phyloP scores from a whole-genome alignment of 2,797 vertebrate genomes.

The Silurus aristotelis region DNA sequence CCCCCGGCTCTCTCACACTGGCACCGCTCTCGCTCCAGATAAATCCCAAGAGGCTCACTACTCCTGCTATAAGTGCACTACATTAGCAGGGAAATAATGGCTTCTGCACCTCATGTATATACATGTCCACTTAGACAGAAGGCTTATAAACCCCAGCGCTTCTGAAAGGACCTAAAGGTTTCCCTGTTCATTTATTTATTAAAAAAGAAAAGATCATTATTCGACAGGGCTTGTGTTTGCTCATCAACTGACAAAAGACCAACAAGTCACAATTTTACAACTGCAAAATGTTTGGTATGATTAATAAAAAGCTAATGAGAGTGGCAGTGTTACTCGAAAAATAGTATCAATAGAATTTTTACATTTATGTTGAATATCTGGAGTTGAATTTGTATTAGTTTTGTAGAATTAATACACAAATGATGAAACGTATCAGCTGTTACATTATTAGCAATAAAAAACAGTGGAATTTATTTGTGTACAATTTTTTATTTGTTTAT shows the following conservation, averaged over 20 bases:
- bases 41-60: constrained; percentile 45
- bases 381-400: not conserved
- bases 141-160: not conserved
- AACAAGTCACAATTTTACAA: not conserved
- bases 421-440: not conserved
- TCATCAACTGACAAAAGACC: too few relatives aligned
- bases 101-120: constrained; percentile 2
- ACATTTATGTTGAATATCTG: not conserved
- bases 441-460: too few relatives aligned
- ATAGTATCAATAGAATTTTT: not conserved
- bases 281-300: too few relatives aligned
- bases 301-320: not conserved
- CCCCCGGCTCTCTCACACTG: constrained; percentile 21
- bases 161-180: too few relatives aligned
- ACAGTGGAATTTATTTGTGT: too few relatives aligned
- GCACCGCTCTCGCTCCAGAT: constrained; percentile 30
- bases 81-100: constrained; percentile 25
- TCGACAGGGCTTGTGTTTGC: not conserved
- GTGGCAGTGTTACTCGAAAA: not conserved
- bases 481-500: too few relatives aligned
- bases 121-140: constrained; percentile 23
- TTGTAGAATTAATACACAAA: not conserved
- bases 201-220: constrained; percentile 3
- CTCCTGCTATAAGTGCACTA: constrained; percentile 36
- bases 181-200: constrained; percentile 11